Evolutionary conservation across 2,113 vertebrate genomes (phyloP), one percentile per base, ranked within the genome.

Genomic region (Ranitomeya imitator): DNA sequence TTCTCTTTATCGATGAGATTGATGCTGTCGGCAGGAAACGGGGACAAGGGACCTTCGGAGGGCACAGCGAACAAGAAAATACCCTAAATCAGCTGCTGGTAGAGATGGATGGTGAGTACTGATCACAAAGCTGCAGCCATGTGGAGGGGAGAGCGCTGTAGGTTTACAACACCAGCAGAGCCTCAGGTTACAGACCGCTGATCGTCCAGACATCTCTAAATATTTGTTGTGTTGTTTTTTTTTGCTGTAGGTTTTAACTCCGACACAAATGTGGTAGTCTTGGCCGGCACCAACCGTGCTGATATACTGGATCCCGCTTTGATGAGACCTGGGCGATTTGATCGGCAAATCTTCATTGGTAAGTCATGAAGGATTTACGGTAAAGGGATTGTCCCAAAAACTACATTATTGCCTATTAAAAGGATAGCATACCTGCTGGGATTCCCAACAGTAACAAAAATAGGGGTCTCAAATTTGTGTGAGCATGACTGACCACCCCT

Each of bases 321-420:
- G 86, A 92, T 92, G 93, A 91, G 95, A 81, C 95, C 95, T 0
- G 95, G 96, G 2, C 92, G 95, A 65, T 96, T 96, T 87, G 96
- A 97, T 91, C 88, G 94, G 45, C 96, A 96, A 85, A 95, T 97
- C 80, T 94, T 94, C 79, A 89, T 96, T 10, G 96, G 94, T 96
- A 60, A 14, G 10, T 54, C 15, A 15, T 55, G 52, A 15, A 57
- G n/a, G 52, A 13, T 45, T 45, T 3, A 45, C 5, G 37, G 2
- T 45, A 45, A 10, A 26, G 26, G 14, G 31, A 18, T n/a, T 45
- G 37, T 45, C 37, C 37, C 37, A 45, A 45, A 45, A 45, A 45
- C 37, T 45, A 45, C 37, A 45, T 45, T 45, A 45, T 45, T 45
- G 37, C 37, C 37, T 45, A 45, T 4, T 45, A 45, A 45, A 45